Base-by-base conservation (phyloP, 2,888 invertebrate species). In the Chrysolina haemoptera region DNA sequence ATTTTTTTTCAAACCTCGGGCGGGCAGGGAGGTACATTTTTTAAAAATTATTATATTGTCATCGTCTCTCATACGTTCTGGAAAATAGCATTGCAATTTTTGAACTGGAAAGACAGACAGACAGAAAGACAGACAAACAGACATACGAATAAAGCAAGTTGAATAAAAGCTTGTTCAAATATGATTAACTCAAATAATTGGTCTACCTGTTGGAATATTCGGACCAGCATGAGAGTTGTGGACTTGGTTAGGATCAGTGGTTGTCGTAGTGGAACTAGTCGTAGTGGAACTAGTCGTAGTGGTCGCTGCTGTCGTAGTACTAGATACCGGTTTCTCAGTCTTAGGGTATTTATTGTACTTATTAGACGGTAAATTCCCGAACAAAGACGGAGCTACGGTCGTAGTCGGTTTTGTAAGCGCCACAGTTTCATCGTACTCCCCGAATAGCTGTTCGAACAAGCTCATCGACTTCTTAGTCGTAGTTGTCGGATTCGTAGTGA, bases 401-500 rank as follows among this genome's bases (percentile, higher is more conserved):
- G 79, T 79, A 20, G 72, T 59, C 22, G 71, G 0, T 40, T 18
- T 27, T 43, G 79, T 76, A 14, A 80, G 79, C 3, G 74, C 64
- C 18, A 78, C 87, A 82, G 70, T 79, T 67, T 87, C 87, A 50
- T 89, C 89, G 64, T 87, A 87, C 16, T 86, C 86, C 5, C 88
- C 88, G 77, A 88, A 88, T 12, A 88, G 76, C 76, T 88, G 88
- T 73, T 88, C 88, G 69, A 88, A 87, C 22, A 88, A 76, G 76
- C 87, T 89, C 86, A 83, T 87, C 75, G 78, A 81, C 82, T 79
- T 82, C 79, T 79, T 88, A 0, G 90, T 89, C 2, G 89, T 85
- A 0, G 85, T 84, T 0, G 89, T 79, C 1, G 87, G 70, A 6
- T 6, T 35, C 35, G 35, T 35, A 0, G 35, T 35, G 35, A 35